phyloP scores from a whole-genome alignment of 2,888 invertebrate genomes.

The Crocallis elinguaria region DNA sequence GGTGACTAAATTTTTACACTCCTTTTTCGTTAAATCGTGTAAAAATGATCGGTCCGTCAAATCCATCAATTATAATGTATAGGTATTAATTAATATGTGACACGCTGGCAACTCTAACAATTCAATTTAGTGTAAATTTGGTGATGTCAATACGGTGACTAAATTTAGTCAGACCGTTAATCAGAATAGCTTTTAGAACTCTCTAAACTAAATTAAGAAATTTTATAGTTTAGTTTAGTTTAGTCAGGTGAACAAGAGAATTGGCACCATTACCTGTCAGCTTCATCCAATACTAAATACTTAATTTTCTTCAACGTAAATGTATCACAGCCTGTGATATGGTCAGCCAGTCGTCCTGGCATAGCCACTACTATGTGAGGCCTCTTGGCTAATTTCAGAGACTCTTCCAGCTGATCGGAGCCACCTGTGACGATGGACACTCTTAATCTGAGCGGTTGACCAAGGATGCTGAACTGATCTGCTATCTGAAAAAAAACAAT shows the following conservation, averaged over 20 bases:
- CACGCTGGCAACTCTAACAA: too few species aligned
- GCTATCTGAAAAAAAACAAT: constrained; percentile 88
- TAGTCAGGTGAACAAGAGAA: neutral
- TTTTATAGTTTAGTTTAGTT: neutral
- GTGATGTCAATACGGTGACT: too few species aligned
- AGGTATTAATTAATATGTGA: too few species aligned
- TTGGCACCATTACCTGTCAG: constrained; percentile 87
- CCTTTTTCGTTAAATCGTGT: too few species aligned
- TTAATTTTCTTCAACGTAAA: constrained; percentile 91
- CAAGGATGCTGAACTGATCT: constrained; percentile 97
- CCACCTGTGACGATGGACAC: constrained; percentile 97
- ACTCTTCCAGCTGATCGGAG: constrained; percentile 95
- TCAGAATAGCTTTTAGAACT: too few species aligned
- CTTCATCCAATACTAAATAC: constrained; percentile 98
- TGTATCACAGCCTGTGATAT: constrained; percentile 94
- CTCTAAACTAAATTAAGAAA: too few species aligned
- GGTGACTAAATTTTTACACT: too few species aligned
- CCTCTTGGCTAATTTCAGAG: constrained; percentile 90
- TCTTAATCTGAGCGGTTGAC: constrained; percentile 93
- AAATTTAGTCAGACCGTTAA: too few species aligned
- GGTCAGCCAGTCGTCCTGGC: constrained; percentile 97
- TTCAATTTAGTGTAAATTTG: too few species aligned
- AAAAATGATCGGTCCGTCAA: too few species aligned
- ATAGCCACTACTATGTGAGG: constrained; percentile 99
- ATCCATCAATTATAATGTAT: too few species aligned